Conservation (phyloP, 2,888 invertebrate genomes). For the Athrips mouffetella region DNA sequence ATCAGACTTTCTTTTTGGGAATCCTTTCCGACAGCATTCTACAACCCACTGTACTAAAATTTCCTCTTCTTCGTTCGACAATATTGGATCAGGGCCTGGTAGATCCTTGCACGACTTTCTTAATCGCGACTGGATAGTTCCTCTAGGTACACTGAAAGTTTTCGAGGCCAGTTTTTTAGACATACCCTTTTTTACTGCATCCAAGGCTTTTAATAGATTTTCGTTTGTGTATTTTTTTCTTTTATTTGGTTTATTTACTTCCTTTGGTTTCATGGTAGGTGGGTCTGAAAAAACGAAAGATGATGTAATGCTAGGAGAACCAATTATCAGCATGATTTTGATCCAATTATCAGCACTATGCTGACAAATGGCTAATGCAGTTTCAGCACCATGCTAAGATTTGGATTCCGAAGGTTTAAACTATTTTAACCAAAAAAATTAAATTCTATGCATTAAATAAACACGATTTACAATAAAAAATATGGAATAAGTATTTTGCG, state of each 20-base stretch:
- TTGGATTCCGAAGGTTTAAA: conserved; percentile 18
- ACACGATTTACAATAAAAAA: too few species aligned
- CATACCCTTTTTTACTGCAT: conserved; percentile 24
- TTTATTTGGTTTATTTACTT: conserved; percentile 15
- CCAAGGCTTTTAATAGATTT: conserved; percentile 21
- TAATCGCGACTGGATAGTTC: conserved; percentile 10
- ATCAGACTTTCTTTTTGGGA: conserved; percentile 12
- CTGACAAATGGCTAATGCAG: conserved; percentile 18
- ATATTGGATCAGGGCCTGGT: conserved; percentile 8
- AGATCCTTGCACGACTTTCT: conserved; percentile 5
- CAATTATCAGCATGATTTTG: conserved; percentile 26
- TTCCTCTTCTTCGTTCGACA: conserved; percentile 11
- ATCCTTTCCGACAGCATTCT: conserved; percentile 5
- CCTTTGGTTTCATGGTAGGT: conserved; percentile 20
- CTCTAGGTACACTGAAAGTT: conserved; percentile 12
- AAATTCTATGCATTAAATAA: conserved; percentile 21
- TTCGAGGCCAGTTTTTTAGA: conserved; percentile 21
- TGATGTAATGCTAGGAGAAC: conserved; percentile 16
- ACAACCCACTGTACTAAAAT: conserved; percentile 3
- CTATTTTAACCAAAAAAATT: conserved; percentile 21
- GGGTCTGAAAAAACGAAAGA: conserved; percentile 17
- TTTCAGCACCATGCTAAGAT: conserved; percentile 27
- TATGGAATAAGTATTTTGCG: conserved; percentile 21
- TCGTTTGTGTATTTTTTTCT: conserved; percentile 16
- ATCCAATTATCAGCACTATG: conserved; percentile 25